Evolutionary conservation across 2,797 vertebrate genomes (phyloP).

Genomic region (Bufotes viridis): DNA sequence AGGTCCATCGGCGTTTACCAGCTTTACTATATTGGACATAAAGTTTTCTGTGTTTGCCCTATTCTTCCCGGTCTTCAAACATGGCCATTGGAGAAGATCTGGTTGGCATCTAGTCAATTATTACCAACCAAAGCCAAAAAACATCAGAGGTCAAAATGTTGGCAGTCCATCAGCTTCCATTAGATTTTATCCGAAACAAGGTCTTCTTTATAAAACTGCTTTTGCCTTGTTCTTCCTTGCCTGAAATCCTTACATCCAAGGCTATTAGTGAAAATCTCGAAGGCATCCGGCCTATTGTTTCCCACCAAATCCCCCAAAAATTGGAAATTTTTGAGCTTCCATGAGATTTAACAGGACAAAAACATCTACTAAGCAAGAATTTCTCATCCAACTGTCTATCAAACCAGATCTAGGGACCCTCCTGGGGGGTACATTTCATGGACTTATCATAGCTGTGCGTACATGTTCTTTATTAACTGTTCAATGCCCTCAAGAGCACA

Average conservation of each 20-base stretch:
- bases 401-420: constrained; percentile 32
- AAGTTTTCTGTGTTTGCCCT: neutral
- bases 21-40: too few species aligned
- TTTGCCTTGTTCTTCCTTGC: constrained; percentile 17
- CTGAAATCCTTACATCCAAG: neutral
- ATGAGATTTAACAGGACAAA: neutral
- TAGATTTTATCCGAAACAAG: neutral
- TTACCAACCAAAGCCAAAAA: neutral
- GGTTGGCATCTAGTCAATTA: neutral
- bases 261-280: neutral
- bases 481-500: neutral
- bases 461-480: constrained; percentile 32
- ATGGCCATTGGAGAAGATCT: neutral
- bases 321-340: neutral
- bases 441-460: constrained; percentile 28
- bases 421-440: neutral
- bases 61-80: neutral
- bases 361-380: neutral
- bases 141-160: neutral
- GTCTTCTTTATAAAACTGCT: neutral
- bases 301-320: neutral
- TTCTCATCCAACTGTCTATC: neutral
- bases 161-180: neutral
- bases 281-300: neutral
- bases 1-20: too few species aligned